Conservation (phyloP, 2,797 vertebrate species). For the Phyllotis vaccarum region DNA sequence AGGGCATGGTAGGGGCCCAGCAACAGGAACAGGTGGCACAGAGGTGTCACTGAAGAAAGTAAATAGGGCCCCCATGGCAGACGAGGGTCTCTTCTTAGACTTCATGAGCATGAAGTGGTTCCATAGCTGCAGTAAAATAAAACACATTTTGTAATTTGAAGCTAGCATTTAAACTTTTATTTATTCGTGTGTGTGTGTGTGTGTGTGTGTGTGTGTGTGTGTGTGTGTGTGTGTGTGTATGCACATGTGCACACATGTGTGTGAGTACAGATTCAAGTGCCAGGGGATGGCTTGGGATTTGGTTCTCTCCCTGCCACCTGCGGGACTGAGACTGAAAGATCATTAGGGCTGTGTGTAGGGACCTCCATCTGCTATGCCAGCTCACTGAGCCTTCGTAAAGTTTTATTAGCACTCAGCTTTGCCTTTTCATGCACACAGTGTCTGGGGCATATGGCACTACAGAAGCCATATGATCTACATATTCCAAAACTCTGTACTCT, state of each 20-base stretch:
- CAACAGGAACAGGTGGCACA: neutral
- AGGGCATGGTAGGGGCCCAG: no score
- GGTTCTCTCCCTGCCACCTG: neutral
- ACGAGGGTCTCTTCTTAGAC: neutral
- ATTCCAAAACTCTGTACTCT: neutral
- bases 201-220: neutral
- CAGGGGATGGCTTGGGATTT: neutral
- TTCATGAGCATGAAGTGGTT: neutral
- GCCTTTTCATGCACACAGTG: no score
- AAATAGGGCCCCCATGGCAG: neutral
- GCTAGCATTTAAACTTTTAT: neutral
- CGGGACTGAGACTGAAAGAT: neutral
- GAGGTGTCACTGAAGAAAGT: neutral
- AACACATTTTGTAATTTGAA: neutral
- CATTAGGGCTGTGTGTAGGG: neutral
- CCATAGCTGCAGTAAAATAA: neutral
- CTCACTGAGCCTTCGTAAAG: neutral
- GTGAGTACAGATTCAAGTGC: neutral
- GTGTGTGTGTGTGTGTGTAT: neutral
- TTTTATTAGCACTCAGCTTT: neutral
- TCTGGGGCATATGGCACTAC: neutral
- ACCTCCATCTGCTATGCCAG: neutral
- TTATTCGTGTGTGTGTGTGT: neutral
- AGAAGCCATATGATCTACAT: neutral
- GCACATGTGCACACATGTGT: no score